phyloP scores from a whole-genome alignment of 2,113 vertebrate genomes.

The Neolamprologus tretocephalus region DNA sequence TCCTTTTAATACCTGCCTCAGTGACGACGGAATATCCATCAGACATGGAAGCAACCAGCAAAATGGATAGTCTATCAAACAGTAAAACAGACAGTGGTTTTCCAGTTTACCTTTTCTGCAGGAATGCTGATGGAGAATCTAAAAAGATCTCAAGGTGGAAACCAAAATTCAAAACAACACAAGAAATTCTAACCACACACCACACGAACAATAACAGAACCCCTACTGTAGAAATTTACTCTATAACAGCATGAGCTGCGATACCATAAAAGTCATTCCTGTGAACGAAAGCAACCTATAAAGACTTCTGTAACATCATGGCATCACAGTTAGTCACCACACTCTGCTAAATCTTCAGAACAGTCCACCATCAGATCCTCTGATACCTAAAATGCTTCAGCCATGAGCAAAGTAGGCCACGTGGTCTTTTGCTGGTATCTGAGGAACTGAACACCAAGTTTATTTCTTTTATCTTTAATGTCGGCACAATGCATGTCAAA shows the following conservation, averaged over 20 bases:
- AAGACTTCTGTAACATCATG: background rate
- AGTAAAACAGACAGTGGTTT: background rate
- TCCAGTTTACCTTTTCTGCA: background rate
- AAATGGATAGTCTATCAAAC: background rate
- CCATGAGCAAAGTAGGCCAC: background rate
- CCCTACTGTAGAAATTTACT: background rate
- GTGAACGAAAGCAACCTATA: background rate
- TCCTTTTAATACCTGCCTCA: background rate
- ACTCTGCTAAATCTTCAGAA: background rate
- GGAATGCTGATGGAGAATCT: accelerated
- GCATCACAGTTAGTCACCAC: background rate
- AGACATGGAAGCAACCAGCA: background rate
- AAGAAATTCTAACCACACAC: background rate
- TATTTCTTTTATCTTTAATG: background rate
- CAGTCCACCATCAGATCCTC: background rate
- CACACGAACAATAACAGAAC: background rate
- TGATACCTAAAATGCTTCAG: background rate
- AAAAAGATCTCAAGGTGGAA: background rate
- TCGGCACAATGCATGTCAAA: accelerated
- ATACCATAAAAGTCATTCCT: background rate
- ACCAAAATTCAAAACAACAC: background rate
- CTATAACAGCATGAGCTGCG: background rate
- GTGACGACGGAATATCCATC: background rate
- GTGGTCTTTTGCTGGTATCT: background rate
- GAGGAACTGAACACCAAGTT: background rate